A percentile compares a stretch with the other conserved stretches of the same genome.
Conservation (phyloP, 1,140 invertebrate genomes). For the Drosophila busckii region DNA sequence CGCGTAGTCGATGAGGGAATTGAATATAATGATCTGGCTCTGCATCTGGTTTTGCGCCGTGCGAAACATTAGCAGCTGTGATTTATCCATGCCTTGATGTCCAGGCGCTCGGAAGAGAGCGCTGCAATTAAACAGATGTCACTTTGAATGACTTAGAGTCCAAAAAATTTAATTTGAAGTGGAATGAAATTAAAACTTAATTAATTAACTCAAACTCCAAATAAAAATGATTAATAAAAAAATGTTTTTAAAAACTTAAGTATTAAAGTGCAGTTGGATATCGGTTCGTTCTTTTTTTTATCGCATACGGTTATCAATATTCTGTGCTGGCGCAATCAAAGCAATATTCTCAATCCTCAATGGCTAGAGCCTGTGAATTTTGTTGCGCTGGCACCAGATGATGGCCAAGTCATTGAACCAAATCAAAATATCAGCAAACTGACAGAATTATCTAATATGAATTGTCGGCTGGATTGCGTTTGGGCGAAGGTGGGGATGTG, state of each 20-base stretch:
- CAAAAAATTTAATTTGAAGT: too few species aligned
- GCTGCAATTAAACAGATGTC: neutral
- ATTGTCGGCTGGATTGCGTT: conserved; percentile 21
- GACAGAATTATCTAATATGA: conserved; percentile 59
- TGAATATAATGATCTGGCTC: conserved; percentile 44
- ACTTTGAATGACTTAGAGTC: too few species aligned
- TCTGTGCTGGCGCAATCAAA: too few species aligned
- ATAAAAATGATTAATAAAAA: too few species aligned
- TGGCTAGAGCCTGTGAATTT: conserved; percentile 1
- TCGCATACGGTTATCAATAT: too few species aligned
- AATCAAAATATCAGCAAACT: conserved; percentile 57
- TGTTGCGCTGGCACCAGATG: conserved; percentile 4
- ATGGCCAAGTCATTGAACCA: conserved; percentile 37
- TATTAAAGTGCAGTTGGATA: too few species aligned
- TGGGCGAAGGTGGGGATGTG: neutral
- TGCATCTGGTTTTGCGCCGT: conserved; percentile 21
- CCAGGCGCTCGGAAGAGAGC: conserved; percentile 5
- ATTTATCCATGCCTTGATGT: conserved; percentile 33
- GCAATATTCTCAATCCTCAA: conserved; percentile 9
- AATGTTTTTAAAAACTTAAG: too few species aligned
- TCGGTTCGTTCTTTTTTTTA: too few species aligned
- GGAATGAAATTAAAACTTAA: too few species aligned
- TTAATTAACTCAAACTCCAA: too few species aligned
- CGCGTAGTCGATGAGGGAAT: conserved; percentile 44
- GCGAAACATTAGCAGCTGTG: conserved; percentile 36